Conservation (phyloP, 2,113 vertebrate species). For the Zeus faber region DNA sequence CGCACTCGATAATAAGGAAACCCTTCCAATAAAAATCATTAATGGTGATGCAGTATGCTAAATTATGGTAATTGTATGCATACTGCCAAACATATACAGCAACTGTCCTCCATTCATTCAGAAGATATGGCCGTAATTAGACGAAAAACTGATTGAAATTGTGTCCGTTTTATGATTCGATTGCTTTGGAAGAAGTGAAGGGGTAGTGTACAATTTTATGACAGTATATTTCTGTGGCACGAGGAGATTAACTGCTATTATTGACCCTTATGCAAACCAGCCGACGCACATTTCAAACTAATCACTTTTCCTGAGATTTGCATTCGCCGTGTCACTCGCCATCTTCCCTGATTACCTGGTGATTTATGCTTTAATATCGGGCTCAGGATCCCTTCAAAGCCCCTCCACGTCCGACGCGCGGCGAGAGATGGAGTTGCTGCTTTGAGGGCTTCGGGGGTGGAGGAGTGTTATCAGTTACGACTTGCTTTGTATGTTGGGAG, state of each 20-base stretch:
- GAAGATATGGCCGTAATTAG: slow-evolving; percentile 64
- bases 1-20: slow-evolving; percentile 27
- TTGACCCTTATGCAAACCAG: slow-evolving; percentile 63
- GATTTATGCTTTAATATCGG: slow-evolving; percentile 72
- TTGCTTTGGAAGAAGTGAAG: slow-evolving; percentile 58
- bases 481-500: slow-evolving; percentile 62
- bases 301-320: slow-evolving; percentile 60
- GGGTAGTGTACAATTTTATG: slow-evolving; percentile 38
- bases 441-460: slow-evolving; percentile 59
- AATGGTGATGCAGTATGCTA: slow-evolving; percentile 57
- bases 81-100: slow-evolving; percentile 62
- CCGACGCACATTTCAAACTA: slow-evolving; percentile 61
- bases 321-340: slow-evolving; percentile 65
- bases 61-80: slow-evolving; percentile 70
- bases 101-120: slow-evolving; percentile 46
- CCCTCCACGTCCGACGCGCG: no score
- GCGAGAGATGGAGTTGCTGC: slow-evolving; percentile 55
- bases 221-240: slow-evolving; percentile 53
- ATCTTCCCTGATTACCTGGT: slow-evolving; percentile 67
- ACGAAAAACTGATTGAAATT: slow-evolving; percentile 69
- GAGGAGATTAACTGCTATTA: slow-evolving; percentile 63
- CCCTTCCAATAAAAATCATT: slow-evolving; percentile 55
- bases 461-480: slow-evolving; percentile 68
- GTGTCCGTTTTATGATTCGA: slow-evolving; percentile 65
- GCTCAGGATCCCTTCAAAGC: slow-evolving; percentile 42